These are phyloP conservation scores for Synergus itoensis DNA, from an alignment of 2,888 invertebrate genomes.

Conservation along the genomic window DNA sequence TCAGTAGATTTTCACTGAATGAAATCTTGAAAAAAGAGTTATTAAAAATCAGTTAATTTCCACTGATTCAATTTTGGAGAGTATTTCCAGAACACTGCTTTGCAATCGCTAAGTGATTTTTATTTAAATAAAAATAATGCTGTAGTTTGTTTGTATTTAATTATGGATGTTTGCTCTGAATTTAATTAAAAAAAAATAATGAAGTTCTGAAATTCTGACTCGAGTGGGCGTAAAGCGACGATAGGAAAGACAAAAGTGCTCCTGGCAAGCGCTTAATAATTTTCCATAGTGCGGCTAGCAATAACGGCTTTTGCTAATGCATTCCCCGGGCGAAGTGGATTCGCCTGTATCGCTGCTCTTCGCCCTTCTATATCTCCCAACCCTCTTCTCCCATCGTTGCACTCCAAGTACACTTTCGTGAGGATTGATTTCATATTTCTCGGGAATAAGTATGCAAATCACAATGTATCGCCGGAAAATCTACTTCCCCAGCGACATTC, in stretches of 20 bases:
- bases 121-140: background rate
- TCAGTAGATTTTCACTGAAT: background rate
- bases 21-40: background rate
- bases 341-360: conserved; percentile 52
- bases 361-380: background rate
- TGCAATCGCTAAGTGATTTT: background rate
- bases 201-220: conserved; percentile 5
- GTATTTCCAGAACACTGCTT: too few relatives aligned
- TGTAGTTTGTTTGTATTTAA: background rate
- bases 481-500: conserved; percentile 47
- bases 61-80: too few relatives aligned
- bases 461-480: conserved; percentile 45
- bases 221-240: conserved; percentile 46
- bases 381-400: conserved; percentile 36
- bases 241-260: conserved; percentile 46
- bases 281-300: conserved; percentile 50
- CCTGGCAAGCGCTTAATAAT: conserved; percentile 50
- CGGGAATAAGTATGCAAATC: conserved; percentile 61
- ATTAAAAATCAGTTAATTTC: too few relatives aligned
- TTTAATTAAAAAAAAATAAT: conserved; percentile 39
- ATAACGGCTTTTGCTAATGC: conserved; percentile 58
- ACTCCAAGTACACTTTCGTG: conserved; percentile 51
- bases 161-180: conserved; percentile 21
- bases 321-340: conserved; percentile 56
- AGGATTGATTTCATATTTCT: conserved; percentile 63